Evolutionary conservation across 2,888 invertebrate genomes (phyloP).

Genomic region (Eilema griseolum): DNA sequence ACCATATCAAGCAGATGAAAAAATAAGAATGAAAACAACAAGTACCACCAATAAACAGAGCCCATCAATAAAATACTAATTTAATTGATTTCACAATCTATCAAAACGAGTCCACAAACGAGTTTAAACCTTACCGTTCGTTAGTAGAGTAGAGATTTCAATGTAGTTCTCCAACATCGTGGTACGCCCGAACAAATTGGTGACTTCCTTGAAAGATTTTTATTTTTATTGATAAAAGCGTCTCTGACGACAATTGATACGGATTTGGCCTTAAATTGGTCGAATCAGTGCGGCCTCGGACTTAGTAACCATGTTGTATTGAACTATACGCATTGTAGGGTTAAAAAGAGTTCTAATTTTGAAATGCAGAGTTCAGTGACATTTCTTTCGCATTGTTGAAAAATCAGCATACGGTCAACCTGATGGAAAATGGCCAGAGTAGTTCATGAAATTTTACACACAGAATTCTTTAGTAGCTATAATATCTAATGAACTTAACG

Average conservation of each 20-base stretch:
- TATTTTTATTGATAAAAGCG: conserved; percentile 85
- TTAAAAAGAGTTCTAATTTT: conserved; percentile 33
- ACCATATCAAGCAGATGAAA: conserved; percentile 32
- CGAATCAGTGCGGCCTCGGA: conserved; percentile 64
- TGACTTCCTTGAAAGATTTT: conserved; percentile 82
- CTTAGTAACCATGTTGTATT: conserved; percentile 47
- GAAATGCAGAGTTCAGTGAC: conserved; percentile 21
- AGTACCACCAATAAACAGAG: conserved; percentile 58
- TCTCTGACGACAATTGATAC: conserved; percentile 78
- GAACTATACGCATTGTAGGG: conserved; percentile 38
- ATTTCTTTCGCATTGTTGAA: not conserved
- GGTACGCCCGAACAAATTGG: conserved; percentile 75
- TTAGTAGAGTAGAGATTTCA: conserved; percentile 46
- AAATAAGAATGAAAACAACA: conserved; percentile 49
- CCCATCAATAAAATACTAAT: conserved; percentile 67
- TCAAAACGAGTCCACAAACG: conserved; percentile 37
- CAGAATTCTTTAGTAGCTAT: too few relatives aligned
- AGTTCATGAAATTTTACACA: too few relatives aligned
- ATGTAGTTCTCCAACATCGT: conserved; percentile 40
- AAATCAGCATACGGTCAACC: not conserved
- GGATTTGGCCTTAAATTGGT: conserved; percentile 80
- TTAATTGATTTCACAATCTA: conserved; percentile 76
- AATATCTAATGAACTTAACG: too few relatives aligned
- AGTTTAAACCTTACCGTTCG: conserved; percentile 24
- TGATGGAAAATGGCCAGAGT: too few relatives aligned